Conservation (phyloP, 2,113 vertebrate genomes). For the Chloropsis hardwickii region DNA sequence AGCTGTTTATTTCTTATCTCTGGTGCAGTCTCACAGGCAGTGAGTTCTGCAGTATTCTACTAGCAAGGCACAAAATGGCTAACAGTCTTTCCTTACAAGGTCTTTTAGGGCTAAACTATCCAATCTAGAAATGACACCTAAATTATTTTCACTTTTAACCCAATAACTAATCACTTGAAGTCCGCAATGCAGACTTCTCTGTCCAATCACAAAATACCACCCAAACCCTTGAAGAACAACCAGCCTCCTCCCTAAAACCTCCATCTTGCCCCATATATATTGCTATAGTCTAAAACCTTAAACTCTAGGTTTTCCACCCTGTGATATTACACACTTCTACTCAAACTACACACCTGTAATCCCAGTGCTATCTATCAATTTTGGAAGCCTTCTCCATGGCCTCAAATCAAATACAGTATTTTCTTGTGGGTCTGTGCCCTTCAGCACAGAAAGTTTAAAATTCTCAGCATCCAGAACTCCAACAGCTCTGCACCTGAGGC, state of each 20-base stretch:
- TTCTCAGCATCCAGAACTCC: too few relatives aligned
- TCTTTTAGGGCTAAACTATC: neutral
- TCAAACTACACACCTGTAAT: accelerated
- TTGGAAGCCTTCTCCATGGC: neutral
- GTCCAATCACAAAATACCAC: neutral
- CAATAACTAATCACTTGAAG: neutral
- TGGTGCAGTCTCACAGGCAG: neutral
- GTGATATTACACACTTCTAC: neutral
- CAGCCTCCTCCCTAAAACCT: neutral
- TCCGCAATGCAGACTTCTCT: neutral
- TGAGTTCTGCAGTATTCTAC: neutral
- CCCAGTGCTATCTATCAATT: neutral
- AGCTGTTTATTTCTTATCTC: neutral
- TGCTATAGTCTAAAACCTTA: neutral
- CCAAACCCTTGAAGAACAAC: neutral
- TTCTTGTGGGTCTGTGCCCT: neutral
- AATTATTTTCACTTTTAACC: neutral
- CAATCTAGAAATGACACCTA: neutral
- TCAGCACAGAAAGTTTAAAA: too few relatives aligned
- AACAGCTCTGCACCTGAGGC: neutral
- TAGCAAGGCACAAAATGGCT: neutral
- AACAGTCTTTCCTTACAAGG: neutral
- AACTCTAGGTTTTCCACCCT: neutral
- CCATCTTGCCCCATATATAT: neutral
- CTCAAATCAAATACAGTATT: neutral